These are phyloP conservation scores for Chiroxiphia lanceolata DNA, from an alignment of 2,797 vertebrate species.

Conservation along the genomic window DNA sequence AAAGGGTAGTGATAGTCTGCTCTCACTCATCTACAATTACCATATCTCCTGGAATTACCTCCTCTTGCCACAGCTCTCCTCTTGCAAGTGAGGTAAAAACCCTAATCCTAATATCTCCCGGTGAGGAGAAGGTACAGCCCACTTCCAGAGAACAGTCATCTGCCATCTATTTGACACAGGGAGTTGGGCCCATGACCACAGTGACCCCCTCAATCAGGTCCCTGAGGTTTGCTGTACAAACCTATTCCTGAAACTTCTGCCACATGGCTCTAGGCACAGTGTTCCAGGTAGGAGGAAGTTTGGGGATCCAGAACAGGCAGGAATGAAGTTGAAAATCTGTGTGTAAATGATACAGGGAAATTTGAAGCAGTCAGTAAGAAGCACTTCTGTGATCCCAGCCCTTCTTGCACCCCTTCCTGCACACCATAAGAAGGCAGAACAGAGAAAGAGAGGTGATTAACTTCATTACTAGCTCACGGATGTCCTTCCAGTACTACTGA, in stretches of 20 bases:
- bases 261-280: background rate
- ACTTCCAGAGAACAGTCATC: background rate
- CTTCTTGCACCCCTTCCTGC: background rate
- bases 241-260: background rate
- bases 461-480: accelerated
- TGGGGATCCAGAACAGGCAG: background rate
- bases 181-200: accelerated
- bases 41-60: background rate
- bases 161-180: background rate
- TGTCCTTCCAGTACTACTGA: background rate
- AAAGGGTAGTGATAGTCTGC: background rate
- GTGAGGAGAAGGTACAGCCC: background rate
- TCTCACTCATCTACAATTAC: background rate
- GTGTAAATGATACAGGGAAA: background rate
- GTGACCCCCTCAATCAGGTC: accelerated
- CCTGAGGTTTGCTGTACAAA: background rate
- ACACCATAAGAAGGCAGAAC: background rate
- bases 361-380: background rate
- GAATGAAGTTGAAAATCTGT: background rate
- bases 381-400: background rate
- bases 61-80: background rate
- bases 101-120: background rate
- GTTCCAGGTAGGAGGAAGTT: background rate
- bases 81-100: background rate
- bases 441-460: background rate